Base-by-base conservation (phyloP, 2,113 vertebrate species). In the Macaca fascicularis region DNA sequence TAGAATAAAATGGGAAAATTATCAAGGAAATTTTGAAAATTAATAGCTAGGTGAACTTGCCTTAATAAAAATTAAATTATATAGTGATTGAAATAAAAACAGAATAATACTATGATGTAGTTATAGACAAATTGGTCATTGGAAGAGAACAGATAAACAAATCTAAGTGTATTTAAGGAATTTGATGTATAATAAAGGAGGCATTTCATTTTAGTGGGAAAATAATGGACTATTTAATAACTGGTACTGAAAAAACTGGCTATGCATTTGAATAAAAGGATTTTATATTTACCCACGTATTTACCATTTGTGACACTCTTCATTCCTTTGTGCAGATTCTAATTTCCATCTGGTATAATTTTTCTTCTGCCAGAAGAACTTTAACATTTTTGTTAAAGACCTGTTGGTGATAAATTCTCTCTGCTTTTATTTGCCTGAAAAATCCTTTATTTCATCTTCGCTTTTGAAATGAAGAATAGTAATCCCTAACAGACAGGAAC, bases 341-440 rank as follows among this genome's bases (percentile, higher is more conserved):
- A 35, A 90, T 96, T 96, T 90, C 70, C 57, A 82, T 78, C 50
- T 96, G 67, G 38, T 20, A 88, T 82, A 6, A 67, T 93, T 87
- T 95, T 90, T 92, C 55, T 96, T 93, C 50, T 90, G 57, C 61
- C 70, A 97, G 75, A 96, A 72, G 80, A 84, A 87, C 48, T 94
- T 78, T 93, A 97, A 94, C 72, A 90, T 90, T 94, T 98, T 80
- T 95, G 52, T 83, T 94, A 93, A 94, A 94, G 80, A 74, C 93
- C 19, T 74, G 6, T 43, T 95, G 59, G 38, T 94, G 52, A 70
- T 92, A 27, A 83, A 22, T 90, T 95, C 17, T 81, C 43, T 64
- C 79, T 93, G 70, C 81, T 67, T 96, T 93, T 90, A 20, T 90
- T 92, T 92, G 59, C 27, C 40, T 52, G 61, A 87, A 43, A 80